Evolutionary conservation across 2,113 vertebrate genomes (phyloP), one percentile per base, ranked within the genome.

Genomic region (Arizona elegans): DNA sequence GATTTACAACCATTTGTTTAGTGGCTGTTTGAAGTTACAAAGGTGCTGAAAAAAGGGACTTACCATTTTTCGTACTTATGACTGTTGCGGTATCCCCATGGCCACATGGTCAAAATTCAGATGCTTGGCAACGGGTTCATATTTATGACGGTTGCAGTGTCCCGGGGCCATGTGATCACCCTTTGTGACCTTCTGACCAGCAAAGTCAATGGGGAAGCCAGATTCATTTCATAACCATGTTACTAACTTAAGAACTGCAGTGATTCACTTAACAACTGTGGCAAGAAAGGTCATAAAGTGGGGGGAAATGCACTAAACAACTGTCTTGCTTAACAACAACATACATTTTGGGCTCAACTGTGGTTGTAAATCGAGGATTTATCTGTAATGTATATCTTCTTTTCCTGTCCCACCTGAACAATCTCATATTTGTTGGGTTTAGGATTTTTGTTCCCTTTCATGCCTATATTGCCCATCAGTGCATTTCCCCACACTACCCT

Each of bases 391-490:
- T 59, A 17, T 12, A 9, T 87, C 26, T 38, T 47, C 23, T 86
- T 91, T 86, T 95, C 94, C n/a, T 93, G 85, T 93, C 47, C 87
- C 15, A 2, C 56, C 91, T 94, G 85, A 91, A 97, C 93, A 96
- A 70, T 91, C 91, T 38, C 70, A 38, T 38, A 81, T 81, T 62
- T 47, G 1, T 1, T 94, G 58, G 92, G 92, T 94, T 93, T 90
- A n/a, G 38, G 91, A 96, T 91, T 94, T 4, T 53, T 19, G 86
- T 87, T 29, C 94, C 94, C 94, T 94, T 94, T 93, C 50, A 93
- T 95, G 93, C 17, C 0, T 81, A 43, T 21, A 81, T 43, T 21
- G 75, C 33, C 75, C 75, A 81, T 81, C 75, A 38, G 33, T 43
- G 33, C 33, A 81, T 81, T 81, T 38, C 75, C 17, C 21, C 17